Evolutionary conservation across 1,140 invertebrate species (phyloP).

Genomic region (Aphidius ervi): DNA sequence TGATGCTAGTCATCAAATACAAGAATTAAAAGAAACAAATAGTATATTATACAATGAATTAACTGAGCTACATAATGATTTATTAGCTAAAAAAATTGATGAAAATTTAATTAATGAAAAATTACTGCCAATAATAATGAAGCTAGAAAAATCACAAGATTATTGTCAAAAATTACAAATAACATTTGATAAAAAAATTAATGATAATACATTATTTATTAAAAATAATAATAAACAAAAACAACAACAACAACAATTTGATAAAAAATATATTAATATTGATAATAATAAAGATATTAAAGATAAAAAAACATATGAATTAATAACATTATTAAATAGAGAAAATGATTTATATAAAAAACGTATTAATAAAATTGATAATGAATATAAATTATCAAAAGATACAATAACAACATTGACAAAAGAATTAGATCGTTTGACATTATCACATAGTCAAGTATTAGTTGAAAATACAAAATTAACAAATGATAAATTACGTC

Average conservation of each 20-base stretch:
- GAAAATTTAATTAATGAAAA: conserved; percentile 39
- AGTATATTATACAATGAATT: conserved; percentile 38
- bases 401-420: conserved; percentile 39
- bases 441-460: conserved; percentile 56
- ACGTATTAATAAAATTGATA: conserved; percentile 44
- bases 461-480: conserved; percentile 62
- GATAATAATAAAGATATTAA: conserved; percentile 52
- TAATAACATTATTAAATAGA: conserved; percentile 37
- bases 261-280: conserved; percentile 52
- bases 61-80: conserved; percentile 33
- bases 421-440: conserved; percentile 50
- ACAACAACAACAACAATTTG: conserved; percentile 41
- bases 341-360: conserved; percentile 43
- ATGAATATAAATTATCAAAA: conserved; percentile 43
- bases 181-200: conserved; percentile 36
- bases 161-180: conserved; percentile 41
- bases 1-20: conserved; percentile 36
- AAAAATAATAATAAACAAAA: conserved; percentile 43
- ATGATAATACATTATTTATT: conserved; percentile 30
- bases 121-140: conserved; percentile 35
- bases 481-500: conserved; percentile 58
- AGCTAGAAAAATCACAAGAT: conserved; percentile 37
- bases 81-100: conserved; percentile 22
- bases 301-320: conserved; percentile 47
- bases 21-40: conserved; percentile 40